Base-by-base conservation (phyloP, 2,113 vertebrate genomes). In the cattle (Bos taurus) region DNA sequence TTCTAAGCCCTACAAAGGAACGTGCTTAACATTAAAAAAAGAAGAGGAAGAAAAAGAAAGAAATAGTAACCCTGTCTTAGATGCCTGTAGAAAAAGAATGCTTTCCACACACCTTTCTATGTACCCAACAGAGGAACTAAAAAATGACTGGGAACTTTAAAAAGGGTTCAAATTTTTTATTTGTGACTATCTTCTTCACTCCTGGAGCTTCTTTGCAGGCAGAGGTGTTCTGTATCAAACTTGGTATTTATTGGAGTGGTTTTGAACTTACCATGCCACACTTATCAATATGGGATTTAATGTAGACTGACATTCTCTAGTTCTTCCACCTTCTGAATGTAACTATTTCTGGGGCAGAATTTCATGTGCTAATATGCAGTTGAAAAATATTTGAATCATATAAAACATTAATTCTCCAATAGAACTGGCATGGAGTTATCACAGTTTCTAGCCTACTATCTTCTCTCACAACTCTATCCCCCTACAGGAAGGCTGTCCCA, bases 1-100 rank as follows among this genome's bases (percentile, higher is more conserved):
- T 98, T 98, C 98, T 98, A 98, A 98, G 96, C 95, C 96, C 95
- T 98, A 98, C 97, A 98, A 98, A 98, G 97, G 96, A 98, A 98
- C 46, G 89, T 97, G 97, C 88, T 98, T 98, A 98, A 98, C 98
- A 98, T 98, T 98, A 96, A 98, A 96, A 97, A 23, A 19, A 60
- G 2, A 96, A 98, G 84, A 86, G 62, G 95, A 97, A 97, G 12
- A 98, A 83, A 94, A 95, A 25, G 64, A 74, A 74, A 98, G 94
- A 96, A 82, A 82, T 2, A n/a, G 82, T 50, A 90, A 81, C 92
- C 74, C 77, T 30, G 5, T 14, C 43, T 83, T 91, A 64, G 67
- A 52, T 78, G 81, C 86, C 94, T 8, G 54, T 8, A 88, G 97
- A 97, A 97, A 98, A 89, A 92, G 74, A 96, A 86, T 26, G 60